These are phyloP conservation scores for Acanthurus tractus DNA, from an alignment of 2,797 vertebrate species.

Conservation along the genomic window DNA sequence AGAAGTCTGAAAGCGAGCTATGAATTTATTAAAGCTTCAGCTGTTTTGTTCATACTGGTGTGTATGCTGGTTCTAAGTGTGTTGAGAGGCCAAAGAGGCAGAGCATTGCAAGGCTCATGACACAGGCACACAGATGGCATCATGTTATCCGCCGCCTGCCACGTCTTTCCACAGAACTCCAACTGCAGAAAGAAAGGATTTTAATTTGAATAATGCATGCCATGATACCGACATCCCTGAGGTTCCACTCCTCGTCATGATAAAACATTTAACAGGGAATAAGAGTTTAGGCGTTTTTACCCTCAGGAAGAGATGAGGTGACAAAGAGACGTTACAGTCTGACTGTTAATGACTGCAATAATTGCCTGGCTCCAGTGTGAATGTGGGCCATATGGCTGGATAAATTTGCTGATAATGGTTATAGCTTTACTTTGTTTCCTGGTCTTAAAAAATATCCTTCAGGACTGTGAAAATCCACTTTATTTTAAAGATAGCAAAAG, in stretches of 20 bases:
- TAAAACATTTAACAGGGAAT: constrained; percentile 69
- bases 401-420: constrained; percentile 12
- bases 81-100: constrained; percentile 8
- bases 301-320: constrained; percentile 44
- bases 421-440: constrained; percentile 6
- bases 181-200: constrained; percentile 45
- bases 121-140: constrained; percentile 51
- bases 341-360: constrained; percentile 48
- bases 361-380: constrained; percentile 18
- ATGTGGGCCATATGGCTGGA: constrained; percentile 23
- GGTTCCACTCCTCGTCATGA: constrained; percentile 59
- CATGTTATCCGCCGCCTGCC: constrained; percentile 38
- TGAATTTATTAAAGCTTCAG: constrained; percentile 30
- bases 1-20: neutral
- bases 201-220: constrained; percentile 64
- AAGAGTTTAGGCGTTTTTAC: constrained; percentile 51
- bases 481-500: constrained; percentile 7
- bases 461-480: constrained; percentile 8
- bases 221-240: constrained; percentile 37
- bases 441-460: constrained; percentile 1
- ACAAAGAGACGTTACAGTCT: constrained; percentile 32
- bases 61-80: neutral
- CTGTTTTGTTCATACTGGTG: constrained; percentile 16
- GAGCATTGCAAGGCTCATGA: neutral
- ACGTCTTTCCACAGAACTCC: constrained; percentile 26